Evolutionary conservation across 1,140 invertebrate species (phyloP).

Genomic region (Drosophila pectinifera): DNA sequence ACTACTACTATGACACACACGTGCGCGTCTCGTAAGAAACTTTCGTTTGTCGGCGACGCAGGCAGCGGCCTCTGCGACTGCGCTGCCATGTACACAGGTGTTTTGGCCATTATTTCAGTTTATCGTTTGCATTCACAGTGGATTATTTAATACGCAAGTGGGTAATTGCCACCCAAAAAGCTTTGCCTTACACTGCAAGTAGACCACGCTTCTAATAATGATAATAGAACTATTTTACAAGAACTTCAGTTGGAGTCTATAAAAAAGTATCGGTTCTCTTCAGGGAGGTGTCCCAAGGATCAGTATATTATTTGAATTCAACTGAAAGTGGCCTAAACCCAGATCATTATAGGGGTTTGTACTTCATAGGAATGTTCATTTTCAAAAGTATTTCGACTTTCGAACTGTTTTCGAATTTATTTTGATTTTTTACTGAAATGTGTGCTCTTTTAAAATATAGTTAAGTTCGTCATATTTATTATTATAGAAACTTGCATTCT

Average conservation of each 20-base stretch:
- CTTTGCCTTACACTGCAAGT: constrained; percentile 57
- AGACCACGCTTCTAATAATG: background rate
- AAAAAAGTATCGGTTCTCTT: no score
- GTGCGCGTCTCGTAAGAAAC: constrained; percentile 35
- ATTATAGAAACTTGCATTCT: no score
- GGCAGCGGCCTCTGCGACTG: constrained; percentile 46
- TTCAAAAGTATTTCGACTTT: no score
- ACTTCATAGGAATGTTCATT: no score
- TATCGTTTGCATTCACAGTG: constrained; percentile 63
- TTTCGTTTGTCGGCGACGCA: constrained; percentile 43
- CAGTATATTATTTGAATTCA: no score
- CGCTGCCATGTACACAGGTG: constrained; percentile 75
- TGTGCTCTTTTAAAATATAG: no score
- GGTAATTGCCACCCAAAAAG: constrained; percentile 39
- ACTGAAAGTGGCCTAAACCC: no score
- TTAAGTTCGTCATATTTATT: no score
- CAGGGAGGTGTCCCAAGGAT: no score
- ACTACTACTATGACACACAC: constrained; percentile 2
- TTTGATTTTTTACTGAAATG: no score
- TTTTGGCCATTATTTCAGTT: constrained; percentile 70
- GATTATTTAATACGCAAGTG: constrained; percentile 59
- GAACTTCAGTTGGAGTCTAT: background rate
- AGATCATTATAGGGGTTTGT: no score
- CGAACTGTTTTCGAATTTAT: no score
- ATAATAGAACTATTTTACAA: background rate